Conservation (phyloP, 2,888 invertebrate species). For the Pachycephus smyrnensis region DNA sequence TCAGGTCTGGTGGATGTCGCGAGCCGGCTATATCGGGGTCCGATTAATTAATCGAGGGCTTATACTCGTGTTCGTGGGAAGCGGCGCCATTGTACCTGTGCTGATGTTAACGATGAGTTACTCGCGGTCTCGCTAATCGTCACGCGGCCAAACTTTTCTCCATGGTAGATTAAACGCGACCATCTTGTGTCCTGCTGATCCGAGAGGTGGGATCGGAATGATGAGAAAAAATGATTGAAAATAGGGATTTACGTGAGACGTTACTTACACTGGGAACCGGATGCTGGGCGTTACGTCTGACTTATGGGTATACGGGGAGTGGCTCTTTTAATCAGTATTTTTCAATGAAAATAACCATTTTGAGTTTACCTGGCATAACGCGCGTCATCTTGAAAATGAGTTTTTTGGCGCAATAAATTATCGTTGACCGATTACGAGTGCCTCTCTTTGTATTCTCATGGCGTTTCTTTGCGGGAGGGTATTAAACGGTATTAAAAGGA, state of each 20-base stretch:
- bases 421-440: neutral
- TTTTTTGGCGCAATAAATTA: neutral
- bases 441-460: neutral
- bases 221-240: neutral
- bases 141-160: neutral
- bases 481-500: neutral
- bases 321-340: slow-evolving; percentile 48
- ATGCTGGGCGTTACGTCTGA: neutral
- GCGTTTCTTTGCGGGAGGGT: neutral
- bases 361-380: neutral
- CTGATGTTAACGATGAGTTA: neutral
- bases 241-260: neutral
- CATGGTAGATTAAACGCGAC: neutral
- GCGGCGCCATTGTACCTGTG: neutral
- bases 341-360: slow-evolving; percentile 48
- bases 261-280: neutral
- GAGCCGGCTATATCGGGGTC: neutral
- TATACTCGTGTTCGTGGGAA: neutral
- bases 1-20: neutral
- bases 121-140: neutral
- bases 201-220: neutral
- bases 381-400: neutral
- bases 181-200: neutral
- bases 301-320: neutral
- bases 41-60: neutral